phyloP scores from a whole-genome alignment of 2,113 vertebrate genomes.

The Neolamprologus ventralis region DNA sequence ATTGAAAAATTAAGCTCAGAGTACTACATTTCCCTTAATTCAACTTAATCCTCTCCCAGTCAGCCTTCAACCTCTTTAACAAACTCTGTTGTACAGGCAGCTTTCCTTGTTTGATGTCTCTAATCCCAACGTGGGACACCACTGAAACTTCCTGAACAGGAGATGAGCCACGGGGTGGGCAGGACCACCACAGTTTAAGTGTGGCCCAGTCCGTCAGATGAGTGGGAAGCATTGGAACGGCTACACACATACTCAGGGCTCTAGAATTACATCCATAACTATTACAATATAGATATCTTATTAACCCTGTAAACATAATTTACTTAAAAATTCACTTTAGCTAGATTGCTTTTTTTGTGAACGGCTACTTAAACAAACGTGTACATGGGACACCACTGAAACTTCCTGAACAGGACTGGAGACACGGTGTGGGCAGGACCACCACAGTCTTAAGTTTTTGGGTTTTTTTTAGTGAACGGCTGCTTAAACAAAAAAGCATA shows the following conservation, averaged over 20 bases:
- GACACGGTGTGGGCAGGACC: not conserved
- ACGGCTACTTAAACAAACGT: no score
- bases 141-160: not conserved
- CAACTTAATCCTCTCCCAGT: no score
- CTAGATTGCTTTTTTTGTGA: not conserved
- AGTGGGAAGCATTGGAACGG: not conserved
- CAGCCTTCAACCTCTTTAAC: fast-evolving
- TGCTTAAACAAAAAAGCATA: not conserved
- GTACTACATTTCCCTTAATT: no score
- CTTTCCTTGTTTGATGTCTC: not conserved
- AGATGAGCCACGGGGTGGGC: fast-evolving
- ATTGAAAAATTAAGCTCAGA: no score
- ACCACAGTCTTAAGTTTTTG: not conserved
- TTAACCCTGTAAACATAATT: not conserved
- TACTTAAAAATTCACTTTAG: not conserved
- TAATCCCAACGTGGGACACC: fast-evolving
- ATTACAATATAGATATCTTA: not conserved
- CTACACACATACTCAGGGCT: not conserved
- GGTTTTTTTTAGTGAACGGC: fast-evolving
- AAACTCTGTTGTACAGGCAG: not conserved
- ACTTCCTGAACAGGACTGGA: not conserved
- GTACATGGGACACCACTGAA: not conserved
- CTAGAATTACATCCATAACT: not conserved
- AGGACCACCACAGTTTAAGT: not conserved
- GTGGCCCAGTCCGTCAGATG: not conserved